These are phyloP conservation scores for Nicator chloris DNA, from an alignment of 2,113 vertebrate species.

Conservation along the genomic window DNA sequence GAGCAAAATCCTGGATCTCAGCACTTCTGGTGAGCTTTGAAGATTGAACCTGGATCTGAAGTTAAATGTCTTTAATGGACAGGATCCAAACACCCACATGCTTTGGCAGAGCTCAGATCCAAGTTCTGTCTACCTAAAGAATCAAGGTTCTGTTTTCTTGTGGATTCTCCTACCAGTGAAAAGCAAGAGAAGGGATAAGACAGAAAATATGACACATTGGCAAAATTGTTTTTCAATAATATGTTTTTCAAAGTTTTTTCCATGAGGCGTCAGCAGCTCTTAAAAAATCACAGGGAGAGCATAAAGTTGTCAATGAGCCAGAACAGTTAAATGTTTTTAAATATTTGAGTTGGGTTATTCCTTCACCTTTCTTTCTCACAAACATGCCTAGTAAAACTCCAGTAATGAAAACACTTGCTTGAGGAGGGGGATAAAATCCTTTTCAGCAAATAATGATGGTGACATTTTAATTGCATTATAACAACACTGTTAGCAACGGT, in stretches of 20 bases:
- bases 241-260: constrained; percentile 58
- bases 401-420: constrained; percentile 56
- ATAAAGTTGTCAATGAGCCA: constrained; percentile 40
- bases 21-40: background rate
- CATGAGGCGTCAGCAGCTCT: constrained; percentile 42
- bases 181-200: constrained; percentile 9
- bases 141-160: constrained; percentile 32
- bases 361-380: constrained; percentile 53
- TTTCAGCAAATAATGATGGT: constrained; percentile 15
- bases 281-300: constrained; percentile 41
- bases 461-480: constrained; percentile 37
- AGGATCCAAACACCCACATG: constrained; percentile 35
- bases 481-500: constrained; percentile 1
- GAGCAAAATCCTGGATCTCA: constrained; percentile 17
- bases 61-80: constrained; percentile 15
- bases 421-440: background rate
- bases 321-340: constrained; percentile 5
- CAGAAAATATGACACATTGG: constrained; percentile 56
- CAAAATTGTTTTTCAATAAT: constrained; percentile 57
- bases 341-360: constrained; percentile 53
- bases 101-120: constrained; percentile 27
- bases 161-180: constrained; percentile 7
- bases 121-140: constrained; percentile 49
- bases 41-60: constrained; percentile 21
- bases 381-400: constrained; percentile 41